phyloP scores from a whole-genome alignment of 2,888 invertebrate species.

The Hydrotaea cyrtoneurina region DNA sequence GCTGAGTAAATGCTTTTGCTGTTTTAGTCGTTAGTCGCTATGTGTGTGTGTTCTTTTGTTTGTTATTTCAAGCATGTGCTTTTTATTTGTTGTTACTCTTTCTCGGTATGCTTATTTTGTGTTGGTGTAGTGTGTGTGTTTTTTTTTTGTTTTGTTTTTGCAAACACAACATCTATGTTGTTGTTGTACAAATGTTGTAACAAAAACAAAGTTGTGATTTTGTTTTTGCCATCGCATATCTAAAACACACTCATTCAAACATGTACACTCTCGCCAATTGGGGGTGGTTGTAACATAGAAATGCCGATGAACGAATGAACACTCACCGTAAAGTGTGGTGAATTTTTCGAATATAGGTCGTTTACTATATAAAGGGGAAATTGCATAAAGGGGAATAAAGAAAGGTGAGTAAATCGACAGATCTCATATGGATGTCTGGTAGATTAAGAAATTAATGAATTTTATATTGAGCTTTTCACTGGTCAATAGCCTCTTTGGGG shows the following conservation, averaged over 20 bases:
- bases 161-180: too few species aligned
- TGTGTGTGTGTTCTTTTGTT: conserved; percentile 63
- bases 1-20: neutral
- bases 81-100: conserved; percentile 31
- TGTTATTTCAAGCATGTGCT: conserved; percentile 43
- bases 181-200: neutral
- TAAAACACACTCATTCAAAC: neutral
- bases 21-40: conserved; percentile 42
- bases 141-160: neutral
- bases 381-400: conserved; percentile 58
- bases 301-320: conserved; percentile 2
- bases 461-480: too few species aligned
- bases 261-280: neutral
- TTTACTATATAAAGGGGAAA: conserved; percentile 57
- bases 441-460: too few species aligned
- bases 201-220: conserved; percentile 40
- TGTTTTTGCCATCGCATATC: conserved; percentile 20
- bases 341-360: conserved; percentile 60
- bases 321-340: conserved; percentile 35
- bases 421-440: neutral
- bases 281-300: conserved; percentile 50
- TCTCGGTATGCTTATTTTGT: neutral
- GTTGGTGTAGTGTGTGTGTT: neutral
- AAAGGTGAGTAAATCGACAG: conserved; percentile 25
- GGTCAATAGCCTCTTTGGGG: too few species aligned